These are phyloP conservation scores for Nannospalax galili DNA, from an alignment of 2,113 vertebrate species.

Conservation along the genomic window DNA sequence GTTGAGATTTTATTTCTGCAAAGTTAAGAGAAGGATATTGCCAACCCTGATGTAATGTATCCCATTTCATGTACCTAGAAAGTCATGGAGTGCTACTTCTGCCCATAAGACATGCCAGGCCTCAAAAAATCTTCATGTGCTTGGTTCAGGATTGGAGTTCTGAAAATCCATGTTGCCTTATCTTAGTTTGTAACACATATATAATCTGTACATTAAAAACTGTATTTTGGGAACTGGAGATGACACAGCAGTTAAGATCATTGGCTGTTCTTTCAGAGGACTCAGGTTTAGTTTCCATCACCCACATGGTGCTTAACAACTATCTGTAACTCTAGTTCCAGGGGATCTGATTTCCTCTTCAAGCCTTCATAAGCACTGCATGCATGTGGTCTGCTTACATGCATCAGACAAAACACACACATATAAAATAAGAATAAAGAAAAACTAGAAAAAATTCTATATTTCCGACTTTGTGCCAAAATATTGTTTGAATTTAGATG, in stretches of 20 bases:
- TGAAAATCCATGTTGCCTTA: background rate
- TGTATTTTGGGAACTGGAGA: too few relatives aligned
- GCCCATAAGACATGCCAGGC: rapidly evolving
- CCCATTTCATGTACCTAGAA: background rate
- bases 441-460: background rate
- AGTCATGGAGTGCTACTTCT: background rate
- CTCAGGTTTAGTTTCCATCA: too few relatives aligned
- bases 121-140: background rate
- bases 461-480: background rate
- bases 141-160: background rate
- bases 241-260: too few relatives aligned
- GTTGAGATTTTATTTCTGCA: background rate
- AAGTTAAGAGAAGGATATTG: background rate
- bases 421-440: too few relatives aligned
- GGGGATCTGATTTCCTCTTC: too few relatives aligned
- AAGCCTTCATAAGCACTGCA: too few relatives aligned
- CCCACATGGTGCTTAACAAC: too few relatives aligned
- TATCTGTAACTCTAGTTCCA: too few relatives aligned
- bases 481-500: background rate
- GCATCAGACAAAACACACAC: too few relatives aligned
- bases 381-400: too few relatives aligned
- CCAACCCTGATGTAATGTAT: background rate
- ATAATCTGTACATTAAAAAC: background rate
- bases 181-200: background rate
- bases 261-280: too few relatives aligned